Conservation (phyloP, 2,113 vertebrate genomes). For the Diphyllodes magnificus region DNA sequence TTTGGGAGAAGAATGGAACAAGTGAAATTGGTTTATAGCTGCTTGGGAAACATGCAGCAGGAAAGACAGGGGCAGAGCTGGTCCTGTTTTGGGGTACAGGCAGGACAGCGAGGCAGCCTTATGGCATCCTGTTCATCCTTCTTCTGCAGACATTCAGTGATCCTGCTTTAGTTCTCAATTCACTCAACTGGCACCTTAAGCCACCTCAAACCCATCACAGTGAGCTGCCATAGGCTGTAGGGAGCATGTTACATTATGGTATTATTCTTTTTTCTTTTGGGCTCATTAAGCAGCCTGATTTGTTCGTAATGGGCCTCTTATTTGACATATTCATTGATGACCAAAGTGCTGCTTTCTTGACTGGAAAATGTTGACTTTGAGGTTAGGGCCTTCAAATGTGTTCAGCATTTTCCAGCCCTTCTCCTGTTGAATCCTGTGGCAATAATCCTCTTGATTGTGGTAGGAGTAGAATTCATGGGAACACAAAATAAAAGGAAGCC, state of each 20-base stretch:
- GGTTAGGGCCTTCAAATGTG: neutral
- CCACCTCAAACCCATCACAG: neutral
- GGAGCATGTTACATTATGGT: neutral
- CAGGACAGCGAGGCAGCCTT: neutral
- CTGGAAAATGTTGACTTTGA: constrained; percentile 11
- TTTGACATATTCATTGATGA: neutral
- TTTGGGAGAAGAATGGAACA: neutral
- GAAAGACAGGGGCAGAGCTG: neutral
- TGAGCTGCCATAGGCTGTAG: neutral
- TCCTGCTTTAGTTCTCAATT: neutral
- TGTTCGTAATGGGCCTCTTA: neutral
- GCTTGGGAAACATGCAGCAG: neutral
- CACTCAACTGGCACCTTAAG: neutral
- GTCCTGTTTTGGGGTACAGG: neutral
- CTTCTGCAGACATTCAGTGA: neutral
- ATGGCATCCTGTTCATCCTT: neutral
- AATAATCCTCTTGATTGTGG: neutral
- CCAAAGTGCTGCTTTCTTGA: neutral
- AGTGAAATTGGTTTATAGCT: neutral
- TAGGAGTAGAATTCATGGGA: neutral
- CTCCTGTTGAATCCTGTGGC: neutral
- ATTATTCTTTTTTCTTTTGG: neutral
- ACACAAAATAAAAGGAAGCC: neutral
- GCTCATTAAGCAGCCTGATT: neutral
- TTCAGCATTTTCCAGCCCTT: neutral